These are phyloP conservation scores for Echinarachnius parma DNA, from an alignment of 53 echinoderm and acorn worm species.

Conservation along the genomic window DNA sequence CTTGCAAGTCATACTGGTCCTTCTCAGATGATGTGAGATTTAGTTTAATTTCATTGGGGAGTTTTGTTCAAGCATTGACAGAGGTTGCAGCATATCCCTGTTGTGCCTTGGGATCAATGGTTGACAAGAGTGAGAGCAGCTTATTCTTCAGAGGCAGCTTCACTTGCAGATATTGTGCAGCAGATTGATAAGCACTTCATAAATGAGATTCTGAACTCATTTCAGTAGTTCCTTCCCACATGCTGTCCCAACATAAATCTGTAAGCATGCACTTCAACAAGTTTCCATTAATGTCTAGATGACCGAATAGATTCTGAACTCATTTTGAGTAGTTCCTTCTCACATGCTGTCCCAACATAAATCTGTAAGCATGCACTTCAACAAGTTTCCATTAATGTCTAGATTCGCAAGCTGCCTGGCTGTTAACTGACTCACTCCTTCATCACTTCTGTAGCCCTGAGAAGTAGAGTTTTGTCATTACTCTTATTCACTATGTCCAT, in stretches of 20 bases:
- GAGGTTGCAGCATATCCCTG: slow-evolving; percentile 39
- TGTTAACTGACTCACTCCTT: no score
- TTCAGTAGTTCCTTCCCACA: slow-evolving; percentile 14
- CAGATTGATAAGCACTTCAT: slow-evolving; percentile 35
- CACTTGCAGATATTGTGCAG: slow-evolving; percentile 10
- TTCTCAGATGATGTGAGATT: slow-evolving; percentile 25
- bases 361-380: no score
- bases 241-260: slow-evolving; percentile 5
- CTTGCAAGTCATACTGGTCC: slow-evolving; percentile 35
- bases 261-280: slow-evolving; percentile 13
- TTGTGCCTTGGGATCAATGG: slow-evolving; percentile 51
- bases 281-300: slow-evolving; percentile 2
- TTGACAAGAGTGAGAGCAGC: slow-evolving; percentile 16
- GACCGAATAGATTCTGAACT: no score
- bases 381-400: no score
- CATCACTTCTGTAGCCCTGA: no score
- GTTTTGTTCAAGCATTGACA: no score
- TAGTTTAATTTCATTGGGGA: slow-evolving; percentile 38
- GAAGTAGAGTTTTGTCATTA: no score
- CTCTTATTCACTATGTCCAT: no score
- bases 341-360: no score
- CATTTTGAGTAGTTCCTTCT: no score
- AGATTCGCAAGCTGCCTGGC: no score
- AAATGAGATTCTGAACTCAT: slow-evolving; percentile 18
- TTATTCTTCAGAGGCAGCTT: background rate